These are phyloP conservation scores for Amia ocellicauda DNA, from an alignment of 2,113 vertebrate species.

Conservation along the genomic window DNA sequence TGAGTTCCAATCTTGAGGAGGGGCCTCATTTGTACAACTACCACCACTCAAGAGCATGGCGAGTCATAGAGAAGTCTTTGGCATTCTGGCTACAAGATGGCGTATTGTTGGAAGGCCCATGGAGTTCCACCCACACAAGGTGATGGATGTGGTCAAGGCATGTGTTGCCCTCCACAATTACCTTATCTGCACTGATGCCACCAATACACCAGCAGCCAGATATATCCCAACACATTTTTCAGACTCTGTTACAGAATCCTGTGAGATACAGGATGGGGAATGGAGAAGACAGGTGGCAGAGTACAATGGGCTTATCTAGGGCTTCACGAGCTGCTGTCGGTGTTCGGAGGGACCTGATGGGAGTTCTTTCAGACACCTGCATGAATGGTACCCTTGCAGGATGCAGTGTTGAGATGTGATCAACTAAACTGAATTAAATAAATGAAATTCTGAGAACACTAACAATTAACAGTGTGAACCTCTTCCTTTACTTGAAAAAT, in stretches of 20 bases:
- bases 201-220: not conserved
- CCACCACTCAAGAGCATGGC: conserved; percentile 18
- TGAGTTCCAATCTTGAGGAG: too few species aligned
- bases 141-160: conserved; percentile 3
- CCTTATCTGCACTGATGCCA: too few species aligned
- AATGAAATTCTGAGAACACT: too few species aligned
- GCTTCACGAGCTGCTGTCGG: too few species aligned
- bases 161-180: conserved; percentile 14
- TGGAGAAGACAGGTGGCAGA: not conserved
- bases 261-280: not conserved
- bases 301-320: not conserved
- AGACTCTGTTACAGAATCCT: not conserved
- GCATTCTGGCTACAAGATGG: conserved; percentile 26
- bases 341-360: too few species aligned
- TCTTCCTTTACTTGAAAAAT: too few species aligned
- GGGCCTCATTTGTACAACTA: conserved; percentile 27
- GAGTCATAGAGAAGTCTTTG: conserved; percentile 26
- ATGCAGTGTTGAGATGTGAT: too few species aligned
- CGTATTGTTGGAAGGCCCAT: conserved; percentile 8
- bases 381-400: too few species aligned
- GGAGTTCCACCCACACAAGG: conserved; percentile 15
- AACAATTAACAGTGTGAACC: too few species aligned
- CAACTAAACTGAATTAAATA: too few species aligned
- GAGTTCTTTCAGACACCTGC: too few species aligned
- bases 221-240: conserved; percentile 9